phyloP scores from a whole-genome alignment of 2,797 vertebrate species.

The Pelodytes ibericus region DNA sequence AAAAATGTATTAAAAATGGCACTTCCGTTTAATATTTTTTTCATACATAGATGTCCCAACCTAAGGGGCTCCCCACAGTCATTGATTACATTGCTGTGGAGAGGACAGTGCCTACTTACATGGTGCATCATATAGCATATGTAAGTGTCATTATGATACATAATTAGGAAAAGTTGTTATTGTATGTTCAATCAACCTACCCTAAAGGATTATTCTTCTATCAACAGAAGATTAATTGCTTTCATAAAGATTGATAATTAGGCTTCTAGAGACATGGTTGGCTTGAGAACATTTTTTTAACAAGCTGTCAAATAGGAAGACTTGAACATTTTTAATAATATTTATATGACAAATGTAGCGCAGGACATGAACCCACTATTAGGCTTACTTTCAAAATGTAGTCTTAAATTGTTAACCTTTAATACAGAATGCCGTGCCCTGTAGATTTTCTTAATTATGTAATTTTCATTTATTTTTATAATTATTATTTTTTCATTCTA shows the following conservation, averaged over 20 bases:
- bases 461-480: no score
- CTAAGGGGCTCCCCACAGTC: constrained; percentile 2
- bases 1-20: not conserved
- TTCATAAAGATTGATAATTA: constrained; percentile 12
- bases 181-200: constrained; percentile 7
- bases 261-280: not conserved
- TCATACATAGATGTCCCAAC: not conserved
- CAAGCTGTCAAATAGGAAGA: constrained; percentile 1
- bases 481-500: no score
- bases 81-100: not conserved
- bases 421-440: no score
- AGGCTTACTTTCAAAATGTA: not conserved
- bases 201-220: not conserved
- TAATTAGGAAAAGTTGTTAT: constrained; percentile 10
- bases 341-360: not conserved
- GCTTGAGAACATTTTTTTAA: constrained; percentile 2
- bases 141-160: constrained; percentile 51
- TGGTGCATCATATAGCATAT: constrained; percentile 52
- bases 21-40: not conserved
- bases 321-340: not conserved
- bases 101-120: not conserved
- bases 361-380: not conserved
- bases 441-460: no score
- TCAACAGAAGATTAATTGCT: constrained; percentile 2
- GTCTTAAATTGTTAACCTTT: not conserved